phyloP scores from a whole-genome alignment of 2,113 vertebrate genomes.

The Charina bottae region DNA sequence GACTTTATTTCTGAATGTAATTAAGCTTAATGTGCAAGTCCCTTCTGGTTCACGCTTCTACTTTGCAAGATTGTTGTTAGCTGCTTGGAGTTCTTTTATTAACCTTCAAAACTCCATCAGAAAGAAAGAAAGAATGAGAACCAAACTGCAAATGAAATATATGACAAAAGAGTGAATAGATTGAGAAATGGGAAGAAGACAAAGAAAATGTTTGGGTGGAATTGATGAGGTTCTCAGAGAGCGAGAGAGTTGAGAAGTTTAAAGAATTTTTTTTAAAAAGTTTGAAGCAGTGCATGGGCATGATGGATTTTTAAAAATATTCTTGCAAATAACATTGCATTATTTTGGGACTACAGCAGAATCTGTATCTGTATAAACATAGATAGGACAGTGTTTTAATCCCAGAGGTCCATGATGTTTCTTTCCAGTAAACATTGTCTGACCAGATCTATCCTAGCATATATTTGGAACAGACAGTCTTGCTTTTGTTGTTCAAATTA shows the following conservation, averaged over 20 bases:
- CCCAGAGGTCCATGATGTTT: not conserved
- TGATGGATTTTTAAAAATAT: not conserved
- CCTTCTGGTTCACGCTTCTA: too few relatives aligned
- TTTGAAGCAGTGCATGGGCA: not conserved
- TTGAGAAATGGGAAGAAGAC: not conserved
- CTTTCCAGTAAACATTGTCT: not conserved
- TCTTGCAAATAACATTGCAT: not conserved
- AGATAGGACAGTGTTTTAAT: not conserved
- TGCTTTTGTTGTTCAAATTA: constrained; percentile 58
- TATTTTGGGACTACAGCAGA: not conserved
- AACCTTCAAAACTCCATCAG: too few relatives aligned
- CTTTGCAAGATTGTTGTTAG: too few relatives aligned
- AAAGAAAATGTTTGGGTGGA: not conserved
- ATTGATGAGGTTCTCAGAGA: not conserved
- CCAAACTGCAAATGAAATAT: not conserved
- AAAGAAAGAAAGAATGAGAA: not conserved
- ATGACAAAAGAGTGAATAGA: not conserved
- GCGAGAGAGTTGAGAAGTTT: not conserved
- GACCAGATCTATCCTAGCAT: constrained; percentile 64
- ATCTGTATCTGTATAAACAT: not conserved
- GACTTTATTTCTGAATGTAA: too few relatives aligned
- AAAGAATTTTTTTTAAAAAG: not conserved
- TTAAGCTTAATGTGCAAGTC: too few relatives aligned
- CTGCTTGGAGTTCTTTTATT: too few relatives aligned
- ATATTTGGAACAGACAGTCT: constrained; percentile 56